Conservation (phyloP, 2,113 vertebrate species). For the Engystomops pustulosus region DNA sequence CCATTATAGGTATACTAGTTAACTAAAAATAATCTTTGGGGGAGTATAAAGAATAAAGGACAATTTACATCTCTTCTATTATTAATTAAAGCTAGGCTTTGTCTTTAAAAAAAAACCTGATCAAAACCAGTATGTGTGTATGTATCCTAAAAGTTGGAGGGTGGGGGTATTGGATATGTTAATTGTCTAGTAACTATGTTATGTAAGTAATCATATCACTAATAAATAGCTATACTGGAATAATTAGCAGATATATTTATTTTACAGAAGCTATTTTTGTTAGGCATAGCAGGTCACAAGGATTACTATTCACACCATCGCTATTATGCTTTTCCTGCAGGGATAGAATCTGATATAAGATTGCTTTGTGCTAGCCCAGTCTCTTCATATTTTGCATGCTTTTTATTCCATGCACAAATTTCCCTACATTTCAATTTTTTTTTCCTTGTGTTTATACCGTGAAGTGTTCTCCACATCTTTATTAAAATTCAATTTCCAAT, state of each 20-base stretch:
- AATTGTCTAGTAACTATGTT: background rate
- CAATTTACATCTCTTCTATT: no score
- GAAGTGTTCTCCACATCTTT: conserved; percentile 31
- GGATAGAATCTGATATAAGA: background rate
- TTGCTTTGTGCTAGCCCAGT: background rate
- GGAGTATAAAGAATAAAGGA: no score
- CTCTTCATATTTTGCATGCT: background rate
- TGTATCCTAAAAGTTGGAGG: no score
- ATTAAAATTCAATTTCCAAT: conserved; percentile 49
- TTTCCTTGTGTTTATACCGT: conserved; percentile 28
- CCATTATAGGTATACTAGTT: no score
- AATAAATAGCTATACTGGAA: background rate
- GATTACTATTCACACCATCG: background rate
- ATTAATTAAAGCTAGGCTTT: no score
- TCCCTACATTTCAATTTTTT: conserved; percentile 15
- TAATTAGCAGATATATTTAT: background rate
- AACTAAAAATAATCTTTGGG: no score
- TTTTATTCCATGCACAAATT: conserved; percentile 18
- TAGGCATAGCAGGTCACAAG: background rate
- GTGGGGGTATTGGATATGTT: background rate
- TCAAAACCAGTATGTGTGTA: no score
- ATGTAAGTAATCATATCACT: background rate
- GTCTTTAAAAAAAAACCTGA: no score
- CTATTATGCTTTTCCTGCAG: background rate
- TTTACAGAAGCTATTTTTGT: background rate